These are phyloP conservation scores for Julus scandinavius DNA, from an alignment of 2,888 invertebrate species.

Conservation along the genomic window DNA sequence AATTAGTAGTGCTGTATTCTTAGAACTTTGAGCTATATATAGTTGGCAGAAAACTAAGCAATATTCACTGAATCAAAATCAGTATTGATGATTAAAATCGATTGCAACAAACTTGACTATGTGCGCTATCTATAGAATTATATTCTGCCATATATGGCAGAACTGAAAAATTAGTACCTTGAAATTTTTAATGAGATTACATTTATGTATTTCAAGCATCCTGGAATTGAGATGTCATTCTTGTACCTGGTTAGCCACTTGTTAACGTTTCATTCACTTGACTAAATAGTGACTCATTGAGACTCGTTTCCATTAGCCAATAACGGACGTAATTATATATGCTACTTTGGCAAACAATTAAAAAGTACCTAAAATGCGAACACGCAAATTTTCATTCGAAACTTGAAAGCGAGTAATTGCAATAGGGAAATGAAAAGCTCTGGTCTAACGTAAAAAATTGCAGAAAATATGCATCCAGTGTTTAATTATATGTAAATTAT, in stretches of 20 bases:
- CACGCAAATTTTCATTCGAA: background rate
- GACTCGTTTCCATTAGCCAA: background rate
- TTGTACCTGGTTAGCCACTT: background rate
- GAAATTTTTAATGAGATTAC: too few relatives aligned
- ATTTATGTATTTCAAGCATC: background rate
- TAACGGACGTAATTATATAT: background rate
- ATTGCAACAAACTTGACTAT: too few relatives aligned
- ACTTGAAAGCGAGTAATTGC: background rate
- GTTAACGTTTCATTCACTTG: background rate
- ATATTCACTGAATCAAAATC: too few relatives aligned
- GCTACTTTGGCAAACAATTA: background rate
- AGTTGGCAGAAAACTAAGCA: too few relatives aligned
- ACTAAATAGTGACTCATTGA: background rate
- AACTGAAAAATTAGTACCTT: too few relatives aligned
- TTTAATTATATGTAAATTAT: conserved; percentile 11
- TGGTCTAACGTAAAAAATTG: background rate
- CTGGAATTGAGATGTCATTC: background rate
- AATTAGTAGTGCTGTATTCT: too few relatives aligned
- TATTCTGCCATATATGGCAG: too few relatives aligned
- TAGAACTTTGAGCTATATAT: too few relatives aligned
- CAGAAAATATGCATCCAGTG: background rate
- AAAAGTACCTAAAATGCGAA: background rate
- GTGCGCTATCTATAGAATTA: too few relatives aligned
- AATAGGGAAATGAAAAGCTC: background rate
- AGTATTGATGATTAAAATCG: too few relatives aligned